phyloP scores from a whole-genome alignment of 2,888 invertebrate species.

The Cyclophora punctaria region DNA sequence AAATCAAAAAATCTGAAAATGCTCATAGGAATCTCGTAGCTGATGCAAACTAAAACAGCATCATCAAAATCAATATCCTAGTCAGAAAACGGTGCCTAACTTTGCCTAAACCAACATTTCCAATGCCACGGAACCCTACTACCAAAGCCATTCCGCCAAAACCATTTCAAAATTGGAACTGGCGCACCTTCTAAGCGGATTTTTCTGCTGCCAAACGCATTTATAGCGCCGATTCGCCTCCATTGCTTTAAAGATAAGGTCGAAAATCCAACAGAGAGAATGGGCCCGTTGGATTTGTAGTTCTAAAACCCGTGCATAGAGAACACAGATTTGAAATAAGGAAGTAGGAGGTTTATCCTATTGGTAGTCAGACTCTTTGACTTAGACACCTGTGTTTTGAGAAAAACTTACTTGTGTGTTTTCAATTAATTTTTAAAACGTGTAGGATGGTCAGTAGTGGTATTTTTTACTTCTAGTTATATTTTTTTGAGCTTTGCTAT shows the following conservation, averaged over 20 bases:
- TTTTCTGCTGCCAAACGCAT: slow-evolving; percentile 32
- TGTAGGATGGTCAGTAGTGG: too few species aligned
- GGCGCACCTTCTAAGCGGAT: slow-evolving; percentile 56
- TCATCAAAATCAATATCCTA: too few species aligned
- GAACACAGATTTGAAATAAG: slow-evolving; percentile 60
- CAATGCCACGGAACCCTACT: slow-evolving; percentile 18
- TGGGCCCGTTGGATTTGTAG: slow-evolving; percentile 7
- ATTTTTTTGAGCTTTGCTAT: too few species aligned
- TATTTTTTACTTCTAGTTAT: too few species aligned
- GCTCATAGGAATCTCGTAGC: too few species aligned
- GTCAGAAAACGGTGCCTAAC: too few species aligned
- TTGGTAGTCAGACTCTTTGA: slow-evolving; percentile 33
- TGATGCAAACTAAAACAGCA: too few species aligned
- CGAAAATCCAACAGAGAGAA: slow-evolving; percentile 10
- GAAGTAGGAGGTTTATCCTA: slow-evolving; percentile 45
- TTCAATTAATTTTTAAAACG: too few species aligned
- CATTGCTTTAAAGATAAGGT: slow-evolving; percentile 17
- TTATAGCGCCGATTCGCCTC: slow-evolving; percentile 10
- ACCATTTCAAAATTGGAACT: slow-evolving; percentile 63
- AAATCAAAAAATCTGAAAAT: too few species aligned
- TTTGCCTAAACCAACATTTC: too few species aligned
- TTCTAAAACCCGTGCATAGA: slow-evolving; percentile 45
- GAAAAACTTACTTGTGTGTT: too few species aligned
- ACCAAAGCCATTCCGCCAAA: slow-evolving; percentile 45
- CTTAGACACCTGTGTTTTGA: slow-evolving; percentile 20